Base-by-base conservation (phyloP, 2,113 vertebrate species). In the Bambusicola thoracicus region DNA sequence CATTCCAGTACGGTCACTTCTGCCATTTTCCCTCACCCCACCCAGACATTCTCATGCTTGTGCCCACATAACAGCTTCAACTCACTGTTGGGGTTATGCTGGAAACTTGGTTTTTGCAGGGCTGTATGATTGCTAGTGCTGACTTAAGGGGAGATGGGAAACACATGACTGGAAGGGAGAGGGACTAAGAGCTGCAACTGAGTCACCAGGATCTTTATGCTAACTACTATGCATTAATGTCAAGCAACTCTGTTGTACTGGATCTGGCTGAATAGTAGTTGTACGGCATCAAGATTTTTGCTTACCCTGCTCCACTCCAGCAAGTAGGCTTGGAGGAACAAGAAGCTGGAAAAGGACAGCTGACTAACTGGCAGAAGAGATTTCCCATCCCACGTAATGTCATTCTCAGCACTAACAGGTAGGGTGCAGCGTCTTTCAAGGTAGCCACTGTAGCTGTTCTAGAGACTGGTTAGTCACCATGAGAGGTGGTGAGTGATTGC, bases 231-330 rank as follows among this genome's bases (percentile, higher is more conserved):
- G 24, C 34, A 44, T 20, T 43, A 83, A 22, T 7, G 38, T 55
- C 61, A 73, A 90, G 36, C 75, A 88, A 63, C 53, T 40, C 24
- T 34, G 21, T 43, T 76, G 43, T 18, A 38, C 25, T 3, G 3
- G 12, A 9, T 62, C 38, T 75, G 48, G 14, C 40, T 72, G 40
- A 85, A 49, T 10, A 69, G 43, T 30, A 44, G 27, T n/a, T 69
- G 48, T 27, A 69, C n/a, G 87, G 59, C 8, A 3, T 6, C 25
- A 38, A 59, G 25, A 34, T 24, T 53, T 85, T 74, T 80, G n/a
- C 72, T 77, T 10, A 53, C 0, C 0, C 32, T 53, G 25, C 4
- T 1, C 13, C 13, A 10, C 7, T 48, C 22, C 34, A 41, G n/a
- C 24, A 4, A 74, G 29, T 8, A 63, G 19, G 29, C 21, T 83